Conservation (phyloP, 2,888 invertebrate genomes). For the Acleris emargana region DNA sequence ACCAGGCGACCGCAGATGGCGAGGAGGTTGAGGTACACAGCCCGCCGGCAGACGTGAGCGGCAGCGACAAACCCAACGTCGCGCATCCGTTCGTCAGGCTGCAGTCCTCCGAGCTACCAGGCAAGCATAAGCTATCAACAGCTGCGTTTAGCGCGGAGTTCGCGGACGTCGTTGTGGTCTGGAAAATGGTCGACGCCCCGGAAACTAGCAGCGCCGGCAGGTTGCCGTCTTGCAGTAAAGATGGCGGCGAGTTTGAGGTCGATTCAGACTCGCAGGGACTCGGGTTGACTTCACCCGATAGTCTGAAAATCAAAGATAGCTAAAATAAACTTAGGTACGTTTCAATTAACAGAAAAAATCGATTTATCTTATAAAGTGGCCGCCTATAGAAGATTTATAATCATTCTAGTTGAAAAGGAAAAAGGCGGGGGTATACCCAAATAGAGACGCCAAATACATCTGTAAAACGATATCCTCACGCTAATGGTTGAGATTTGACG, state of each 20-base stretch:
- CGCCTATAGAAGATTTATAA: constrained; percentile 2
- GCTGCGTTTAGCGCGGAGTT: constrained; percentile 57
- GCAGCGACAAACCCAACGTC: constrained; percentile 67
- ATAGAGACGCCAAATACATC: constrained; percentile 29
- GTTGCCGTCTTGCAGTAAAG: constrained; percentile 72
- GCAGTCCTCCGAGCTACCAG: constrained; percentile 63
- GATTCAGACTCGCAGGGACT: constrained; percentile 86
- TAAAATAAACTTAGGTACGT: too few species aligned
- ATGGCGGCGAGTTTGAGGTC: constrained; percentile 84
- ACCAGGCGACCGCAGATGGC: constrained; percentile 79
- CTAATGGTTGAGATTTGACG: constrained; percentile 37
- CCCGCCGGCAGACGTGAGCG: constrained; percentile 69
- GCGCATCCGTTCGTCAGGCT: constrained; percentile 75
- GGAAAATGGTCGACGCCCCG: constrained; percentile 71
- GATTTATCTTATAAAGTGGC: background rate
- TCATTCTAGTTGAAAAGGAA: constrained; percentile 53
- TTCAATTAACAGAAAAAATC: background rate
- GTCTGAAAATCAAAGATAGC: constrained; percentile 56
- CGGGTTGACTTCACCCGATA: constrained; percentile 76
- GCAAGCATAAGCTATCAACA: constrained; percentile 63
- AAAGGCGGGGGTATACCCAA: constrained; percentile 46
- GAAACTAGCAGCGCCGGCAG: constrained; percentile 76
- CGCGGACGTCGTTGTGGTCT: constrained; percentile 65
- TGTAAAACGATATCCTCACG: constrained; percentile 33
- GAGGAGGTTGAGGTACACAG: constrained; percentile 72